These are phyloP conservation scores for Brotula barbata DNA, from an alignment of 2,797 vertebrate species.

Conservation along the genomic window DNA sequence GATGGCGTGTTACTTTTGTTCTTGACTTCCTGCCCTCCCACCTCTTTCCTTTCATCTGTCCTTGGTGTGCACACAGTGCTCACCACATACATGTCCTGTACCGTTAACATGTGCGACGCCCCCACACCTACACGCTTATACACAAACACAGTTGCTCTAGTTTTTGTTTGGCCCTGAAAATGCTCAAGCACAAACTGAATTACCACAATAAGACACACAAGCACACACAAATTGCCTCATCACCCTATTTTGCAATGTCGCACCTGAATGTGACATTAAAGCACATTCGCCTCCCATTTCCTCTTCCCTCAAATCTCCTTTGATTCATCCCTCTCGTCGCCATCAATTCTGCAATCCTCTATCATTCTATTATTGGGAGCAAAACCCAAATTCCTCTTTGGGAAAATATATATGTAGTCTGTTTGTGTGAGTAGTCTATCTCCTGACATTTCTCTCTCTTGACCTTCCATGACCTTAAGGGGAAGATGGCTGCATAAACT, in stretches of 20 bases:
- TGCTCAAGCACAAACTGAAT: conserved; percentile 44
- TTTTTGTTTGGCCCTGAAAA: conserved; percentile 56
- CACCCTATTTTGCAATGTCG: conserved; percentile 24
- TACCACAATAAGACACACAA: conserved; percentile 44
- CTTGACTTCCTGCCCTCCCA: conserved; percentile 69
- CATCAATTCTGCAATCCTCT: conserved; percentile 7
- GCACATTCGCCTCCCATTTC: background rate
- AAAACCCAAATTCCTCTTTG: background rate
- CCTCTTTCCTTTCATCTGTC: conserved; percentile 68
- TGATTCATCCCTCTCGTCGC: conserved; percentile 3
- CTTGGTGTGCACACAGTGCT: conserved; percentile 68
- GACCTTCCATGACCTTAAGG: conserved; percentile 47
- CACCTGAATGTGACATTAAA: conserved; percentile 1
- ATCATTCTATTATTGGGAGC: background rate
- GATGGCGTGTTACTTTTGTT: conserved; percentile 68
- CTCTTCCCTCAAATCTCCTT: conserved; percentile 21
- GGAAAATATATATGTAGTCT: conserved; percentile 7
- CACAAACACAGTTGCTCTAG: conserved; percentile 60
- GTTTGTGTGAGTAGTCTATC: conserved; percentile 21
- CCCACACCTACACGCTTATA: conserved; percentile 7
- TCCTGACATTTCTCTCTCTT: conserved; percentile 21
- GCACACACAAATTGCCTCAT: conserved; percentile 34
- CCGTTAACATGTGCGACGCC: conserved; percentile 52
- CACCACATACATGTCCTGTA: conserved; percentile 68
- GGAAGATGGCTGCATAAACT: conserved; percentile 1